Percentiles rank a stretch among this genome's conserved stretches.
Conservation (phyloP, 2,888 invertebrate species). For the Branchellion lobata region DNA sequence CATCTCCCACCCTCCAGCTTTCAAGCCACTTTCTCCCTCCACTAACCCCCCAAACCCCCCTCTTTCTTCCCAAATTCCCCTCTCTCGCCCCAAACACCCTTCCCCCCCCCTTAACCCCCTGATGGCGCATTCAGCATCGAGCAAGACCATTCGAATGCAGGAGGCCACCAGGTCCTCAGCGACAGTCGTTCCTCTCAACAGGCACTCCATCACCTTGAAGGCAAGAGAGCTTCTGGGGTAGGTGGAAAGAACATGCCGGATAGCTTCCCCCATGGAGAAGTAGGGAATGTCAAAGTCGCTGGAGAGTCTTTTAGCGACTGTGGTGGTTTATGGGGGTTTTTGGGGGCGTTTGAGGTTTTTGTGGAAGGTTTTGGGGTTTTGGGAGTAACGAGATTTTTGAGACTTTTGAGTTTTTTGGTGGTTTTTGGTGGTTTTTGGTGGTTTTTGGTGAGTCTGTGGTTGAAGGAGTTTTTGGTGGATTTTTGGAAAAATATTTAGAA, state of each 20-base stretch:
- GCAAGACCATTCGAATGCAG: slow-evolving; percentile 58
- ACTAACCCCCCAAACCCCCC: too few relatives aligned
- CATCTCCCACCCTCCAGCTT: too few relatives aligned
- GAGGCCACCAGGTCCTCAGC: slow-evolving; percentile 61
- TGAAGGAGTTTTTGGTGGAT: too few relatives aligned
- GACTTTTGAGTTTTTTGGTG: not conserved
- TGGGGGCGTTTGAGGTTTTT: too few relatives aligned
- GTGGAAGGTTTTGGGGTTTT: too few relatives aligned
- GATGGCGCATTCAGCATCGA: slow-evolving; percentile 61
- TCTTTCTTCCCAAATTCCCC: too few relatives aligned
- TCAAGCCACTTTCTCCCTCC: too few relatives aligned
- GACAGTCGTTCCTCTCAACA: slow-evolving; percentile 57
- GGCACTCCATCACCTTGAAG: slow-evolving; percentile 55
- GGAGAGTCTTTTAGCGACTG: slow-evolving; percentile 61
- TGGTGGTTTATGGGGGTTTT: not conserved
- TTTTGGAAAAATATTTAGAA: too few relatives aligned
- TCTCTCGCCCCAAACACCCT: too few relatives aligned
- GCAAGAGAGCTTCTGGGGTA: slow-evolving; percentile 59
- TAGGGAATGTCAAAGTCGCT: slow-evolving; percentile 60
- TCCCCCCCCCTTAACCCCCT: too few relatives aligned
- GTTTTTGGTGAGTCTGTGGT: too few relatives aligned
- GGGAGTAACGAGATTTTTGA: too few relatives aligned
- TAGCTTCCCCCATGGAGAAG: slow-evolving; percentile 61
- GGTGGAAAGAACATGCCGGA: slow-evolving; percentile 57
- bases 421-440: not conserved